These are phyloP conservation scores for Drosophila gunungcola DNA, from an alignment of 1,140 invertebrate species.

Conservation along the genomic window DNA sequence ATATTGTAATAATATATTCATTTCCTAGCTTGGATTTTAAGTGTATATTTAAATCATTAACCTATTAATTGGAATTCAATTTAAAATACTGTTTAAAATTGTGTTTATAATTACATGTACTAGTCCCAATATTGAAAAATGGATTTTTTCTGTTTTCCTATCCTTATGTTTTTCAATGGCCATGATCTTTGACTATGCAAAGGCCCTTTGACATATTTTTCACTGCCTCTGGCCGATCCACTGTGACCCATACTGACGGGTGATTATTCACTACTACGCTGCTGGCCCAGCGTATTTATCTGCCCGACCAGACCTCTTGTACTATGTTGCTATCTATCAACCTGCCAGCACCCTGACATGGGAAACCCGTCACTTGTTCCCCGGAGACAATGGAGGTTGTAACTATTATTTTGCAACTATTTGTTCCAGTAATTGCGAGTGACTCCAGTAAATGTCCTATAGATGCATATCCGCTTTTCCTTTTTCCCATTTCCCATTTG, in stretches of 20 bases:
- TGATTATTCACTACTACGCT: conserved; percentile 63
- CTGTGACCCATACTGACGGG: conserved; percentile 8
- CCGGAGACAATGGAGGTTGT: background rate
- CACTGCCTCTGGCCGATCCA: background rate
- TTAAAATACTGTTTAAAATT: too few relatives aligned
- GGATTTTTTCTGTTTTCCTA: too few relatives aligned
- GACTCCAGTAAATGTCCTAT: background rate
- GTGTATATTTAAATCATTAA: too few relatives aligned
- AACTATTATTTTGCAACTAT: background rate
- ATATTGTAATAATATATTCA: too few relatives aligned
- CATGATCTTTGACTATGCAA: too few relatives aligned
- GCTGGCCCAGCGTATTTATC: conserved; percentile 56
- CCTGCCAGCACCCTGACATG: conserved; percentile 62
- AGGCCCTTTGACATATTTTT: background rate
- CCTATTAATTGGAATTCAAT: too few relatives aligned
- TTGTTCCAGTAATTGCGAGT: background rate
- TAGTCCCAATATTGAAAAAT: too few relatives aligned
- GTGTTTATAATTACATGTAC: too few relatives aligned
- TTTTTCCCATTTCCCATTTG: background rate
- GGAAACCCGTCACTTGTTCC: conserved; percentile 66
- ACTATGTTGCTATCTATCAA: conserved; percentile 47
- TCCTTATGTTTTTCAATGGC: too few relatives aligned
- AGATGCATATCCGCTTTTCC: background rate
- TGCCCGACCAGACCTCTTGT: conserved; percentile 41
- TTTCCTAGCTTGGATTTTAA: too few relatives aligned